Evolutionary conservation across 1,140 invertebrate genomes (phyloP).

Genomic region (Melitaea cinxia): DNA sequence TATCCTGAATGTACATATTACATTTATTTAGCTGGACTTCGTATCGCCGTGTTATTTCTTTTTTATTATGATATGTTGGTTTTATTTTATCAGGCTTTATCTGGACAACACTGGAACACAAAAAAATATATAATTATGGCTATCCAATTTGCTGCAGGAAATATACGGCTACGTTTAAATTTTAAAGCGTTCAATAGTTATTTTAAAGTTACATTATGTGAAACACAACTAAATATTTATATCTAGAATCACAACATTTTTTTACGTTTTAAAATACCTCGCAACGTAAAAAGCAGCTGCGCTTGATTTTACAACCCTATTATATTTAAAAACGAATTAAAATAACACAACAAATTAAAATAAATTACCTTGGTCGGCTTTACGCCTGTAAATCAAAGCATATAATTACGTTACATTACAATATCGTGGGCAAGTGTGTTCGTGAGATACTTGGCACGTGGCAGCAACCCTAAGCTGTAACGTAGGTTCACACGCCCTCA

Average conservation of each 20-base stretch:
- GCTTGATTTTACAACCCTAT: background rate
- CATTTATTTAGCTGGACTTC: too few species aligned
- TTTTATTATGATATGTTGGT: too few species aligned
- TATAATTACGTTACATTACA: slow-evolving; percentile 33
- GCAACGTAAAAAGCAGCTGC: background rate
- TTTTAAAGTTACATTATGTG: too few species aligned
- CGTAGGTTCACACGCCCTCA: slow-evolving; percentile 28
- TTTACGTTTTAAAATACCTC: background rate
- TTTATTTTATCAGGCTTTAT: too few species aligned
- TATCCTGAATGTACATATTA: background rate
- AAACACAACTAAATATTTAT: too few species aligned
- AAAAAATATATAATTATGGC: too few species aligned
- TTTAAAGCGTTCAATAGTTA: too few species aligned
- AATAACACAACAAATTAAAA: slow-evolving; percentile 26
- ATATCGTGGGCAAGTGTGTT: slow-evolving; percentile 22
- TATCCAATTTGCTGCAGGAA: too few species aligned
- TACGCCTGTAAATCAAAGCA: slow-evolving; percentile 25
- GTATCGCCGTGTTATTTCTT: too few species aligned
- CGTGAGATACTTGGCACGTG: slow-evolving; percentile 25
- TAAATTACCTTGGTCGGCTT: slow-evolving; percentile 24
- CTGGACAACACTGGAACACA: too few species aligned
- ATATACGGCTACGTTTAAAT: too few species aligned
- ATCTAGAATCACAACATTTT: too few species aligned
- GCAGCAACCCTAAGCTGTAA: slow-evolving; percentile 23
- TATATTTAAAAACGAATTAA: slow-evolving; percentile 1